Evolutionary conservation across 2,113 vertebrate genomes (phyloP).

Genomic region (Lates calcarifer): DNA sequence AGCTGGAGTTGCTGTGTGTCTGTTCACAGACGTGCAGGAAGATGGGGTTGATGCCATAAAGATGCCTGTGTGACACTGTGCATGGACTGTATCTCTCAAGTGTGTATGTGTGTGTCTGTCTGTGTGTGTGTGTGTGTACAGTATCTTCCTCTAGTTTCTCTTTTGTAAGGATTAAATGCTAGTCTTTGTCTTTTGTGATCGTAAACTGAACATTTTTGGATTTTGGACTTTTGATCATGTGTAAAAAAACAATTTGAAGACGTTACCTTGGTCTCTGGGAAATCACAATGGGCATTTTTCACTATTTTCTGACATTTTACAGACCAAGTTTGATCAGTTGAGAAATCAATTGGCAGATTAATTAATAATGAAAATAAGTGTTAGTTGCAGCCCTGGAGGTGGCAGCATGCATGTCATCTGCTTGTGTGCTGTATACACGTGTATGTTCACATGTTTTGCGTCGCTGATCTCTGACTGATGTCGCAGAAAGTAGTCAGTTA

Average conservation of each 20-base stretch:
- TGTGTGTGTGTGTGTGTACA: not conserved
- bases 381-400: not conserved
- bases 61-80: constrained; percentile 19
- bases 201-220: not conserved
- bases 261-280: not conserved
- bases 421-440: not conserved
- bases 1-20: constrained; percentile 71
- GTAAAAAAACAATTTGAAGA: not conserved
- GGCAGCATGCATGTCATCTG: not conserved
- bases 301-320: not conserved
- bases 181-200: not conserved
- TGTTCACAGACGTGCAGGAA: constrained; percentile 26
- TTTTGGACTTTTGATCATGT: not conserved
- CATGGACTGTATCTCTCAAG: not conserved
- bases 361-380: not conserved
- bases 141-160: not conserved
- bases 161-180: not conserved
- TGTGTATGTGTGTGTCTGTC: constrained; percentile 3
- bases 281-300: not conserved
- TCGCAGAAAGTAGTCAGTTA: not conserved
- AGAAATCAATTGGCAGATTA: not conserved
- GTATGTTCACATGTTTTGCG: not conserved
- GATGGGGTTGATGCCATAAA: constrained; percentile 54
- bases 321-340: too few relatives aligned
- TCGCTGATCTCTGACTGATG: not conserved